Evolutionary conservation across 2,113 vertebrate genomes (phyloP), one percentile per base, ranked within the genome.

Genomic region (Cricetomys ansorgei): DNA sequence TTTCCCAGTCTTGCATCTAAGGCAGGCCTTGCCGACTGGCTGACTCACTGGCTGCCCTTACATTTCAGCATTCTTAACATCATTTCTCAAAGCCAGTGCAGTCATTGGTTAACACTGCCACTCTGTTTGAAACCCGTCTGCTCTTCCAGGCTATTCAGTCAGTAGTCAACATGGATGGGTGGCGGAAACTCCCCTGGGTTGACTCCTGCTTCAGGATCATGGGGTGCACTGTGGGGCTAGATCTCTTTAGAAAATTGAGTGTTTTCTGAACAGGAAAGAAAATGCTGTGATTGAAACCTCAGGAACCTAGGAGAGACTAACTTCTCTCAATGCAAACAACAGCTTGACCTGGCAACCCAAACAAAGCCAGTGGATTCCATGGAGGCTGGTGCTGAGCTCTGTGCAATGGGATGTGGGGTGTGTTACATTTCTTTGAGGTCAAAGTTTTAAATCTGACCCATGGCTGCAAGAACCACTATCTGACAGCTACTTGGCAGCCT

Each of bases 391-490:
- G 85, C 85, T 85, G 84, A 83, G 95, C 70, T 94, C 81, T 86
- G 95, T 93, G 88, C 96, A 93, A 94, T 94, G 89, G 89, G 79
- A 96, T 81, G 75, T 76, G 75, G 91, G 91, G 40, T 89, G 43
- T 50, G 31, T 65, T 89, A n/a, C 12, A 43, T 96, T 96, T 96
- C 94, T 77, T 97, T 88, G 93, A 96, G 95, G 94, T 96, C 97
- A 96, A 88, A 88, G 92, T 95, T 96, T 96, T 97, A 94, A 91
- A 91, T 79, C 84, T 97, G 97, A 96, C 93, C 93, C 50, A 17
- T 97, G 92, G 90, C 67, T 89, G 5, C 86, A 97, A 94, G 92
- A 94, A 93, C 90, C 72, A 87, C 76, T 17, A 4, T 89, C 93
- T 95, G 95, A 95, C 92, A 96, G 96, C 93, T 96, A 81, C 72